Percentiles rank a stretch among this genome's conserved stretches.
Evolutionary conservation across 2,113 vertebrate species (phyloP).

Genomic region (Pontoporia blainvillei): DNA sequence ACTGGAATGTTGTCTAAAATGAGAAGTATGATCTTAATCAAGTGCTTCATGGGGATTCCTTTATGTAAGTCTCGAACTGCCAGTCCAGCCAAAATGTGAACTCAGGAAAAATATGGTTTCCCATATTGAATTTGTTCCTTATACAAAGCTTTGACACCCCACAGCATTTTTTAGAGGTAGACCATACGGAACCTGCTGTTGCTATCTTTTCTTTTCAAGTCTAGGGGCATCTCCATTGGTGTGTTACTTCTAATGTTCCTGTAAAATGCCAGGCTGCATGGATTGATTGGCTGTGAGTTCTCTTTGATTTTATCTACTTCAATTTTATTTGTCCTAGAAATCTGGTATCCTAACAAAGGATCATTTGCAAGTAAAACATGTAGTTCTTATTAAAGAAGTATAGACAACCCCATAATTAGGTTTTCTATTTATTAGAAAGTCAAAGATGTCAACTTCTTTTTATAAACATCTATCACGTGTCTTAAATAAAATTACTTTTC

Average conservation of each 20-base stretch:
- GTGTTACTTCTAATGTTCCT: neutral
- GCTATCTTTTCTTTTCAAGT: neutral
- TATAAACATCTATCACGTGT: neutral
- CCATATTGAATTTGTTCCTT: neutral
- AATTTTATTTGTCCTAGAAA: neutral
- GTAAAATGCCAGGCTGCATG: neutral
- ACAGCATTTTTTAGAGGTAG: neutral
- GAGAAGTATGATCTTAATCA: neutral
- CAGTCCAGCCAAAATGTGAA: neutral
- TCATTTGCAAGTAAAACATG: neutral
- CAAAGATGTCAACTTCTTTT: neutral
- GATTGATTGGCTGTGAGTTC: conserved; percentile 25
- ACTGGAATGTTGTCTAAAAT: conserved; percentile 4
- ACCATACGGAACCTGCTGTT: neutral
- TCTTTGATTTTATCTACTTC: neutral
- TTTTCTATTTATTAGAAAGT: conserved; percentile 14
- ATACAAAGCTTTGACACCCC: conserved; percentile 1
- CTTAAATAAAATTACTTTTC: conserved; percentile 1
- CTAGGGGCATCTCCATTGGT: neutral
- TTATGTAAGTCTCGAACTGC: neutral
- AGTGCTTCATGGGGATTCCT: neutral
- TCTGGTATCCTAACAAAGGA: neutral
- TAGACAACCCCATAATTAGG: neutral
- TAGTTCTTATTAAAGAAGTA: neutral
- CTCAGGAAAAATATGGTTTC: neutral